Base-by-base conservation (phyloP, 2,113 vertebrate species). In the human (Homo sapiens) region DNA sequence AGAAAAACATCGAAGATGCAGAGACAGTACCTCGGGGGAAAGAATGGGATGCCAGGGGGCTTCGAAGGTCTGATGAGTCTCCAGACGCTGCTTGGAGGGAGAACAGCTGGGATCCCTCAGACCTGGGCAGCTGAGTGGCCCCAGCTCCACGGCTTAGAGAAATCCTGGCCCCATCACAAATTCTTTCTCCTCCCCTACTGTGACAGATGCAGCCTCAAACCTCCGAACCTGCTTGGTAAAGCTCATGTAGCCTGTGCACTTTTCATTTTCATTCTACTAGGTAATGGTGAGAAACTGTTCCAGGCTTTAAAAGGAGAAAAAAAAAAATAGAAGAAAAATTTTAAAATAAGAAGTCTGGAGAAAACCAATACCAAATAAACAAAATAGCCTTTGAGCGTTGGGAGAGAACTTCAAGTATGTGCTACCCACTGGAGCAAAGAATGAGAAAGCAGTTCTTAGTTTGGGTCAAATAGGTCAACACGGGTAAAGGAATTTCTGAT, bases 21-120 rank as follows among this genome's bases (percentile, higher is more conserved):
- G 17, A 93, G 57, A 35, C 4, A 1, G 2, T 7, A 11, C 6
- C 12, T 93, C 9, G 3, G 10, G 10, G 25, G 4, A 30, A 64
- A 76, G 13, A 40, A 35, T 7, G 11, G 12, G 40, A 35, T 18
- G 9, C 16, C 14, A 0, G 1, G 5, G 6, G 40, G 6, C 14
- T 75, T 17, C 6, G 1, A 6, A 8, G 0, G 61, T 55, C 2
- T 9, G 0, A 4, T 0, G 17, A 16, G 2, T 30, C 45, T 81
- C 68, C 8, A 45, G 78, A 7, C 40, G 14, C 35, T 10, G 14
- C 40, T 59, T 7, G 38, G 35, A 11, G 61, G 85, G 11, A 72
- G 10, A 50, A 48, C 32, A 38, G 91, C 59, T 55, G 38, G 12
- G 25, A 18, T 2, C 35, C 2, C 17, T 40, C 66, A 16, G 27